Evolutionary conservation across 2,797 vertebrate species (phyloP), one percentile per base, ranked within the genome.

Genomic region (Rhinichthys osculus): DNA sequence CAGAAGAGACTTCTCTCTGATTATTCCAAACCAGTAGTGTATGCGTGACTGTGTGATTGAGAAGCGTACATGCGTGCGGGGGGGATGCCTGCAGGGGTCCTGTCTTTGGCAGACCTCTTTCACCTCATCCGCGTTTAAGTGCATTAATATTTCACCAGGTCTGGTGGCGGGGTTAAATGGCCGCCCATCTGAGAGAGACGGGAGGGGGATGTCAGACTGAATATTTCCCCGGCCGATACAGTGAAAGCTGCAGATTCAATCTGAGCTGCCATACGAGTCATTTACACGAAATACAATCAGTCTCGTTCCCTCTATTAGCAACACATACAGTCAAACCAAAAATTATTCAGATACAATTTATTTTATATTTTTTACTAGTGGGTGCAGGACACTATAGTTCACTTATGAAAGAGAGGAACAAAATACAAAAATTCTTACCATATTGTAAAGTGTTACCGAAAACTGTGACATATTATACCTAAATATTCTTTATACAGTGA

Each of bases 71-170:
- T 7, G 19, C 6, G 50, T 35, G 52, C 35, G 9, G 87, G 72
- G 78, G 93, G 93, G 92, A 81, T 71, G 94, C 92, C 94, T 87
- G 88, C 91, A 93, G 94, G 94, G 93, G 94, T 95, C 92, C 67
- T 93, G 95, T 93, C 94, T 92, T 89, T 91, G 91, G 82, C 8
- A 83, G 91, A 95, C 92, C 92, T 92, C 95, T 96, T 96, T 94
- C 92, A 89, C 94, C 94, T 96, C 95, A 94, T 94, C 95, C 96
- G 93, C 93, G 93, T 97, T 97, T 96, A 95, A 94, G 94, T 93
- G 91, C 87, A 93, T 96, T 96, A 96, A 96, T 97, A 97, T 97
- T 97, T 96, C 94, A 97, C 92, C 85, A 96, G 94, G 90, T 92
- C 83, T 78, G 88, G 91, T 95, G 94, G 93, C 89, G 93, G 94